A percentile compares a stretch with the other conserved stretches of the same genome.
Conservation (phyloP, 2,888 invertebrate genomes). For the Sympetrum striolatum region DNA sequence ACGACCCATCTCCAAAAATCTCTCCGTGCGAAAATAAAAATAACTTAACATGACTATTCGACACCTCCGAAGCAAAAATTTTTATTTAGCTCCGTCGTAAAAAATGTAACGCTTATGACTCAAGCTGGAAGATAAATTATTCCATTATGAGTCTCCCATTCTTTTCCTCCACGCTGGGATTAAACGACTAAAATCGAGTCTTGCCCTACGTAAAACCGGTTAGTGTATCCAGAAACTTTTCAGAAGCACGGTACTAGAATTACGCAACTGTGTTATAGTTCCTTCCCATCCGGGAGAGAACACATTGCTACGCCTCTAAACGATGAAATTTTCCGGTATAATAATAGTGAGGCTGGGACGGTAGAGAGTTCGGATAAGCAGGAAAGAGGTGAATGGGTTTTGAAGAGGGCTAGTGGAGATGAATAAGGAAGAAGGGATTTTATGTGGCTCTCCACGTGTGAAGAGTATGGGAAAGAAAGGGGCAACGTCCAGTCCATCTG, state of each 20-base stretch:
- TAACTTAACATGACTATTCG: background rate
- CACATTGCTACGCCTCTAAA: background rate
- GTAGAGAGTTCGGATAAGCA: background rate
- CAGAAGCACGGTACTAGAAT: background rate
- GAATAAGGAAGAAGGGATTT: background rate
- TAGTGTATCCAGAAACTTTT: background rate
- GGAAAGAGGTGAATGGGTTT: background rate
- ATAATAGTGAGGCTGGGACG: background rate
- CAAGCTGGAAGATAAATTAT: background rate
- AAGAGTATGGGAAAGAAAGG: background rate
- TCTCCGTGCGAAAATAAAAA: background rate
- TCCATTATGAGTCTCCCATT: background rate
- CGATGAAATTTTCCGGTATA: background rate
- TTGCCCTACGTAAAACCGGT: background rate
- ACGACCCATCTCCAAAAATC: background rate
- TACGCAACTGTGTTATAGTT: background rate
- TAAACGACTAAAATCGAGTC: background rate
- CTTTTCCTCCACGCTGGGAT: background rate
- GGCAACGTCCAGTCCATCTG: background rate
- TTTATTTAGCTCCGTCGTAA: background rate
- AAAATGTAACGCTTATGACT: background rate
- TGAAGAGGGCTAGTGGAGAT: background rate
- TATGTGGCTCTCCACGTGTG: background rate
- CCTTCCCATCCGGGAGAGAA: background rate
- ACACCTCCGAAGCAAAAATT: background rate